Evolutionary conservation across 2,113 vertebrate genomes (phyloP).

Genomic region (Sapayoa aenigma): DNA sequence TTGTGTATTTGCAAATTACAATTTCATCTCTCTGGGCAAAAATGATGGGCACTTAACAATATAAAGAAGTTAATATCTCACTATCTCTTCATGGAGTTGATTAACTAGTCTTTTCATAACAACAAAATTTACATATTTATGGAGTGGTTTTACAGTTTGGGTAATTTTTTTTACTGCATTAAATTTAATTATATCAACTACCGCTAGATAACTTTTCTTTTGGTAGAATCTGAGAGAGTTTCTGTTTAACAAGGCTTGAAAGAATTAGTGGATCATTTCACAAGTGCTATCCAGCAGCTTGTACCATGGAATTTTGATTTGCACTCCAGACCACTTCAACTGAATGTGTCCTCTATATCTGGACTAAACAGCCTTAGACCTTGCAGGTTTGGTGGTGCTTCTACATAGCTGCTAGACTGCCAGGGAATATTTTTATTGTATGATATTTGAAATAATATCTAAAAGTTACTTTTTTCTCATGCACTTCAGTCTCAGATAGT

Average conservation of each 20-base stretch:
- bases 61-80: neutral
- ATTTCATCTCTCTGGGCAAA: neutral
- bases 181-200: neutral
- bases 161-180: neutral
- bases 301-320: neutral
- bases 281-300: neutral
- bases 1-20: neutral
- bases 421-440: neutral
- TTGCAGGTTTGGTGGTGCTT: neutral
- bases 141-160: neutral
- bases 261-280: slow-evolving; percentile 1
- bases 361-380: neutral
- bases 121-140: neutral
- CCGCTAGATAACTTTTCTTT: neutral
- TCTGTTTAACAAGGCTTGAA: neutral
- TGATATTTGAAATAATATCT: neutral
- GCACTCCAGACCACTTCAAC: neutral
- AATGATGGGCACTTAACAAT: neutral
- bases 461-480: neutral
- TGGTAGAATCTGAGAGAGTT: neutral
- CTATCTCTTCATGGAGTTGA: neutral
- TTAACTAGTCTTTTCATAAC: neutral
- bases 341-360: neutral
- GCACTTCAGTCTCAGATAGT: neutral
- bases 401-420: neutral